Conservation (phyloP, 2,113 vertebrate species). For the Rhynchomys soricoides region DNA sequence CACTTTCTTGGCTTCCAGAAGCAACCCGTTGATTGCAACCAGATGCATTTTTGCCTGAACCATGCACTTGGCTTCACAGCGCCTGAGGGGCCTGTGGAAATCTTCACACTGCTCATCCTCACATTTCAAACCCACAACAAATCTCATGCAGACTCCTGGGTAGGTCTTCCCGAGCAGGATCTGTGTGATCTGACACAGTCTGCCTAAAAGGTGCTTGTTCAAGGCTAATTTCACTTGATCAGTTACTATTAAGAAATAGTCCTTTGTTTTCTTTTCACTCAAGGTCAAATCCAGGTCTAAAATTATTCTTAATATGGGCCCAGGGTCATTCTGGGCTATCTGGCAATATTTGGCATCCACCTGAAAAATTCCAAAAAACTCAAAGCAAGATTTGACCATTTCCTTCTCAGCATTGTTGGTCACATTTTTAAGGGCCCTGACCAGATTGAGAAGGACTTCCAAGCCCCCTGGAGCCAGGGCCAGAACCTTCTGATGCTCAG, state of each 20-base stretch:
- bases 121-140: constrained; percentile 85
- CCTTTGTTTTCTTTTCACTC: constrained; percentile 82
- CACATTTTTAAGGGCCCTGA: constrained; percentile 82
- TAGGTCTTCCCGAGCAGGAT: constrained; percentile 76
- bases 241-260: constrained; percentile 78
- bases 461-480: constrained; percentile 76
- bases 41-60: constrained; percentile 85
- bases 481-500: constrained; percentile 69
- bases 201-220: constrained; percentile 84
- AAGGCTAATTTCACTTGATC: constrained; percentile 84
- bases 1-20: constrained; percentile 83
- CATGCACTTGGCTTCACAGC: constrained; percentile 82
- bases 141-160: constrained; percentile 83
- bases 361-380: constrained; percentile 88
- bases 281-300: constrained; percentile 71
- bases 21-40: constrained; percentile 84
- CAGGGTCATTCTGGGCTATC: constrained; percentile 85
- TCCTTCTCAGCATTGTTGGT: constrained; percentile 87
- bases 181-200: constrained; percentile 81
- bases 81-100: constrained; percentile 83
- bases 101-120: constrained; percentile 80
- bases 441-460: constrained; percentile 83
- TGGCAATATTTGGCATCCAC: constrained; percentile 81
- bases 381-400: constrained; percentile 89
- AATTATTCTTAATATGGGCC: constrained; percentile 81